A percentile compares a stretch with the other conserved stretches of the same genome.
These are phyloP conservation scores for Gadus chalcogrammus DNA, from an alignment of 2,113 vertebrate species.

Conservation along the genomic window DNA sequence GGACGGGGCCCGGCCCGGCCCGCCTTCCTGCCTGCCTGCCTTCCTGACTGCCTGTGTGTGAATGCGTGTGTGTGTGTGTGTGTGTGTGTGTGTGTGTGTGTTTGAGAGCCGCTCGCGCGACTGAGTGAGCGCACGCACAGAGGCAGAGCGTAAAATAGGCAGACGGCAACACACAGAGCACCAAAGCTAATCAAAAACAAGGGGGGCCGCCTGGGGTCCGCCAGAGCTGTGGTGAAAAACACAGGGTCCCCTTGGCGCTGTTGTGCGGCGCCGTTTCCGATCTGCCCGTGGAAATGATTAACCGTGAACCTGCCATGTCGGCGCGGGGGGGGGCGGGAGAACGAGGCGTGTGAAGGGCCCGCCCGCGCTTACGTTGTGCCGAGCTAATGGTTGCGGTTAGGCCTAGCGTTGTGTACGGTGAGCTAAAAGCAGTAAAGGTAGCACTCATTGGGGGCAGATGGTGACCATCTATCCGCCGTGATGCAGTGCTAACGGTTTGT, in stretches of 20 bases:
- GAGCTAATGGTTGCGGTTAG: no score
- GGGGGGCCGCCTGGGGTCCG: neutral
- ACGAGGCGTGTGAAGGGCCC: no score
- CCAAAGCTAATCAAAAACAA: neutral
- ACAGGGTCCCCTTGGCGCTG: neutral
- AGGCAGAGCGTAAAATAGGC: neutral
- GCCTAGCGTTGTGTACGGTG: no score
- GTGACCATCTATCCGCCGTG: no score
- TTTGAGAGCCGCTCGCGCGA: no score
- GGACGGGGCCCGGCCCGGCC: neutral
- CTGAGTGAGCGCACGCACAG: neutral
- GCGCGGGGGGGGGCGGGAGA: no score
- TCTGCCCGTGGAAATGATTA: neutral
- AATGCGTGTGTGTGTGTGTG: neutral
- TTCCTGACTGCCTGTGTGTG: slow-evolving; percentile 11
- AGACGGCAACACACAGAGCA: neutral
- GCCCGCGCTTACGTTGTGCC: no score
- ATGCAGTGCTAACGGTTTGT: no score
- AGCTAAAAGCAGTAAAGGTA: no score
- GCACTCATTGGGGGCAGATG: no score
- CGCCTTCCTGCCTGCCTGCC: neutral
- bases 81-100: neutral
- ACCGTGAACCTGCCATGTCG: neutral
- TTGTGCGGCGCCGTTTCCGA: no score
- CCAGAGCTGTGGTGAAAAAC: neutral